Conservation (phyloP, 2,113 vertebrate genomes). For the Holacanthus passer region DNA sequence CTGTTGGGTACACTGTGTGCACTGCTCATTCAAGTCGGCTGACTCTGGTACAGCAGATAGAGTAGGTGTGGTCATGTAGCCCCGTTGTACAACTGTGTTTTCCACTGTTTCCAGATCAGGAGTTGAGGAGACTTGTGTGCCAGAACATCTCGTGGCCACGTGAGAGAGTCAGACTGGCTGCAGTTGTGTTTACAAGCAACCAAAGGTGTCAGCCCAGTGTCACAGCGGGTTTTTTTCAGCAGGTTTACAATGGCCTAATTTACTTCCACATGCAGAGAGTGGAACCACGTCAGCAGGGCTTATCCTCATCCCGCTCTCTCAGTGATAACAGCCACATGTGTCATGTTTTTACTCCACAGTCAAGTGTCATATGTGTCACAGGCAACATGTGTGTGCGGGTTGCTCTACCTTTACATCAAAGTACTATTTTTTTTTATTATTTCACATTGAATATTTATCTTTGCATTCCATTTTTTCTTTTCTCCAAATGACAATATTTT, state of each 20-base stretch:
- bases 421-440: neutral
- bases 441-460: neutral
- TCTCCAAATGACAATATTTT: neutral
- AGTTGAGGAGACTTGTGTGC: constrained; percentile 30
- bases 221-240: constrained; percentile 35
- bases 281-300: constrained; percentile 71
- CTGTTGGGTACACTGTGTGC: constrained; percentile 4
- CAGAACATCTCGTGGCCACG: constrained; percentile 47
- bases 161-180: constrained; percentile 58
- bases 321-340: constrained; percentile 43
- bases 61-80: constrained; percentile 76
- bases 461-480: neutral
- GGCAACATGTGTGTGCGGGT: neutral
- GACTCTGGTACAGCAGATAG: constrained; percentile 67
- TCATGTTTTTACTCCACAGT: constrained; percentile 44
- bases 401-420: neutral
- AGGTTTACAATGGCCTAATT: constrained; percentile 67
- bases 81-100: constrained; percentile 40
- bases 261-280: constrained; percentile 57
- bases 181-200: constrained; percentile 79
- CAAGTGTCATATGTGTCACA: constrained; percentile 27
- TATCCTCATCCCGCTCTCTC: constrained; percentile 31
- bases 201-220: constrained; percentile 78
- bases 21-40: constrained; percentile 41
- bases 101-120: constrained; percentile 71